phyloP scores from a whole-genome alignment of 2,888 invertebrate species.

The Vannuccia rotundouncinata region DNA sequence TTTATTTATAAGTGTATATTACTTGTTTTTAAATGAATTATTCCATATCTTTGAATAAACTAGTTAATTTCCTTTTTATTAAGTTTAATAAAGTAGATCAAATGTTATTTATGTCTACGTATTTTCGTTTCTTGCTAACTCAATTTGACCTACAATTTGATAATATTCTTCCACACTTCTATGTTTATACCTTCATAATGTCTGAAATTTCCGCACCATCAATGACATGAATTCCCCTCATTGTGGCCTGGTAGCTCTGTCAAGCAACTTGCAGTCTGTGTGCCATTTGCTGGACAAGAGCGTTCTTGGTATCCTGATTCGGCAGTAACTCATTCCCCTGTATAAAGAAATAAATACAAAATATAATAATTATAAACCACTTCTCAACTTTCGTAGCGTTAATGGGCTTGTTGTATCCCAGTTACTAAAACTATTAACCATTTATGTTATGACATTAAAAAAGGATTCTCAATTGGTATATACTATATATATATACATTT shows the following conservation, averaged over 20 bases:
- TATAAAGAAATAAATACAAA: background rate
- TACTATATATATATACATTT: background rate
- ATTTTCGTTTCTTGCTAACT: too few species aligned
- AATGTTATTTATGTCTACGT: too few species aligned
- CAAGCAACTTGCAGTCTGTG: background rate
- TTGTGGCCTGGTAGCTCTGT: background rate
- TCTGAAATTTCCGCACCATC: background rate
- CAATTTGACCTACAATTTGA: too few species aligned
- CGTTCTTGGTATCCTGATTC: background rate
- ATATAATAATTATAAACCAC: background rate
- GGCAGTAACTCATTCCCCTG: background rate
- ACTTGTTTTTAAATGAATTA: too few species aligned
- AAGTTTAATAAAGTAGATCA: too few species aligned
- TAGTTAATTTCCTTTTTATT: too few species aligned
- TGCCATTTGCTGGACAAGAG: background rate
- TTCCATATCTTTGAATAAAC: too few species aligned
- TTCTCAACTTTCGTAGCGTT: background rate
- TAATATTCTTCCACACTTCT: too few species aligned
- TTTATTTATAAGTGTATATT: too few species aligned
- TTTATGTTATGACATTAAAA: background rate
- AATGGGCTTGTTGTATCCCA: background rate
- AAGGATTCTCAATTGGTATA: background rate
- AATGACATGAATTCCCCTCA: background rate
- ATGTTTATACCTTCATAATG: background rate
- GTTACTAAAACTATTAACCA: background rate